phyloP scores from a whole-genome alignment of 2,888 invertebrate genomes.

The Operophtera brumata region DNA sequence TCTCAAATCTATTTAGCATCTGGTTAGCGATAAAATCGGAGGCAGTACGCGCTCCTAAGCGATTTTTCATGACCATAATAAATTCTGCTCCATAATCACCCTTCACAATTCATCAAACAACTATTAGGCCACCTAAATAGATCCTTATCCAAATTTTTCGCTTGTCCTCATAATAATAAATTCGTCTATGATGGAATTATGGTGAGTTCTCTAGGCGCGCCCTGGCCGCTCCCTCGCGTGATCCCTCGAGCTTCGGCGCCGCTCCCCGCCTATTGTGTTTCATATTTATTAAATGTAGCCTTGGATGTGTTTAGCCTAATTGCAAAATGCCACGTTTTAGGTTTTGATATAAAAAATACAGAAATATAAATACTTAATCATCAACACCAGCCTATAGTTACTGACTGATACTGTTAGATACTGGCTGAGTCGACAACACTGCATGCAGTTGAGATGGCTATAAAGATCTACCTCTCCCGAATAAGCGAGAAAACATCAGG shows the following conservation, averaged over 20 bases:
- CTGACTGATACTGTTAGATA: too few species aligned
- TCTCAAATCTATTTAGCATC: neutral
- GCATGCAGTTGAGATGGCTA: too few species aligned
- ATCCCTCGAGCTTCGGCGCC: constrained; percentile 19
- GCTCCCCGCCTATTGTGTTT: constrained; percentile 19
- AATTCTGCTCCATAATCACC: constrained; percentile 5
- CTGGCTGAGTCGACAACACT: too few species aligned
- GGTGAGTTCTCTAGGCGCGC: constrained; percentile 11
- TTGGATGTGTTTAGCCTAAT: too few species aligned
- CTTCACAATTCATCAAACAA: neutral
- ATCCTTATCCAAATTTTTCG: constrained; percentile 20
- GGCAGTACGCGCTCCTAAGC: neutral
- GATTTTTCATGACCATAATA: constrained; percentile 6
- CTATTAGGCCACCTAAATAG: constrained; percentile 4
- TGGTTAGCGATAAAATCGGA: neutral
- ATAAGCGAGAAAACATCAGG: too few species aligned
- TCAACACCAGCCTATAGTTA: too few species aligned
- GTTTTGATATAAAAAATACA: neutral
- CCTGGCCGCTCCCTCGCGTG: constrained; percentile 11
- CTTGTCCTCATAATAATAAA: constrained; percentile 22
- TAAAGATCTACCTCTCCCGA: too few species aligned
- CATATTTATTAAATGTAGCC: constrained; percentile 10
- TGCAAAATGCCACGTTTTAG: neutral
- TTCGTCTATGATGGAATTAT: constrained; percentile 9
- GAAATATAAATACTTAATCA: too few species aligned